Evolutionary conservation across 2,113 vertebrate genomes (phyloP), one percentile per base, ranked within the genome.

Genomic region (Rhinolophus sinicus): DNA sequence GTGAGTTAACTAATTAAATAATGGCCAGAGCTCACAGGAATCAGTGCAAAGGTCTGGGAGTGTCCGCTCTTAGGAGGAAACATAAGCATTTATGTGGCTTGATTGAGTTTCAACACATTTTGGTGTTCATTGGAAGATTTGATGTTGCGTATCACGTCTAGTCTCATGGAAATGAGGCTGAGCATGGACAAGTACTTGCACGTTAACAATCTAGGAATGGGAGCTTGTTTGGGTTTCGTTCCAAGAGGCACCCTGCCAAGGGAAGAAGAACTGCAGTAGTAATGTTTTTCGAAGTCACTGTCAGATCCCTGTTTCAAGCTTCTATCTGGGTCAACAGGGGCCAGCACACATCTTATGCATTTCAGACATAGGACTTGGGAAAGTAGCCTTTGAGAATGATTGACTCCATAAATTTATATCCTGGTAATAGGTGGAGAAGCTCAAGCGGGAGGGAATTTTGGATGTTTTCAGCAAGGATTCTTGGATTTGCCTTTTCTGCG

Each of bases 281-380:
- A 44, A 93, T 88, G 96, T 95, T 82, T 88, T 80, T 82, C 72
- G 54, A 95, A 95, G 96, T 96, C 96, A 94, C 60, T 97, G 88
- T 97, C 89, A 96, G 88, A 97, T 92, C 44, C 69, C 86, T 6
- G 6, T 72, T 95, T 94, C 50, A 80, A 84, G 86, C 64, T 67
- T 96, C 92, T 95, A 81, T 80, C 80, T 96, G 75, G 82, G 90
- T 95, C 92, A 85, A 73, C 22, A 65, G 95, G 92, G 93, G 62
- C 97, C 80, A 65, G 64, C 70, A 65, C 58, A 65, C 1, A 69
- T 94, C 84, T 93, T 94, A 90, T 6, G 89, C 86, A 97, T 95
- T 50, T 89, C 93, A 95, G 82, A 93, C 93, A 89, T 40, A 58
- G 67, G 72, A 69, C 69, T 93, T 87, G 87, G 76, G 88, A 96